Percentiles rank a stretch among this genome's conserved stretches.
phyloP scores from a whole-genome alignment of 2,888 invertebrate species.

The Falcaria lacertinaria region DNA sequence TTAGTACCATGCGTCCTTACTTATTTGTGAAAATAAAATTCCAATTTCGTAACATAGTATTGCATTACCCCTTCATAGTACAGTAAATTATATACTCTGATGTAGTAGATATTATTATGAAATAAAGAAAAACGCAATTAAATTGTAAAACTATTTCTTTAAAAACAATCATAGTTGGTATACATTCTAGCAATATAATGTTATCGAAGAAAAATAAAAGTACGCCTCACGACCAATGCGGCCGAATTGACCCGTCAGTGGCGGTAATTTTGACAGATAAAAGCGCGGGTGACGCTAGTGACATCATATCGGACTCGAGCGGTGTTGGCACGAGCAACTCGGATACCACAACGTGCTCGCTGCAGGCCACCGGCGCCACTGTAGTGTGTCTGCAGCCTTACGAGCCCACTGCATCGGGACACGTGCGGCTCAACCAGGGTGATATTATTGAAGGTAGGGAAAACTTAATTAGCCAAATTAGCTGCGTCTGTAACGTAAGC shows the following conservation, averaged over 20 bases:
- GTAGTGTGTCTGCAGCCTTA: conserved; percentile 93
- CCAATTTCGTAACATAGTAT: too few relatives aligned
- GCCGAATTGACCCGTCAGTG: conserved; percentile 34
- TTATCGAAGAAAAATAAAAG: conserved; percentile 3
- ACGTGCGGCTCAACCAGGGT: conserved; percentile 90
- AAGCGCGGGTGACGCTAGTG: conserved; percentile 93
- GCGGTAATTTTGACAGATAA: conserved; percentile 84
- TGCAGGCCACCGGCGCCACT: conserved; percentile 87
- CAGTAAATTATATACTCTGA: too few relatives aligned
- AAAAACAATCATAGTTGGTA: too few relatives aligned
- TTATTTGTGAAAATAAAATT: too few relatives aligned
- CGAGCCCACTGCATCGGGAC: conserved; percentile 85
- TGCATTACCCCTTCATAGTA: too few relatives aligned
- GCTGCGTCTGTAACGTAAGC: too few relatives aligned
- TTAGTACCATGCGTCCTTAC: not conserved
- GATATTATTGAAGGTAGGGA: conserved; percentile 91
- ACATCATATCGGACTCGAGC: conserved; percentile 95
- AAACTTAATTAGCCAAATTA: too few relatives aligned
- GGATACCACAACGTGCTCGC: conserved; percentile 88
- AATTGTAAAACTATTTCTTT: too few relatives aligned
- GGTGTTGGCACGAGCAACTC: conserved; percentile 94
- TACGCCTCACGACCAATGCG: conserved; percentile 5
- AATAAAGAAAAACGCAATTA: too few relatives aligned
- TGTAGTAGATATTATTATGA: too few relatives aligned
- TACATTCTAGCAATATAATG: too few relatives aligned